Percentiles rank a stretch among this genome's conserved stretches.
Conservation (phyloP, 2,888 invertebrate species). For the Plebejus melissa region DNA sequence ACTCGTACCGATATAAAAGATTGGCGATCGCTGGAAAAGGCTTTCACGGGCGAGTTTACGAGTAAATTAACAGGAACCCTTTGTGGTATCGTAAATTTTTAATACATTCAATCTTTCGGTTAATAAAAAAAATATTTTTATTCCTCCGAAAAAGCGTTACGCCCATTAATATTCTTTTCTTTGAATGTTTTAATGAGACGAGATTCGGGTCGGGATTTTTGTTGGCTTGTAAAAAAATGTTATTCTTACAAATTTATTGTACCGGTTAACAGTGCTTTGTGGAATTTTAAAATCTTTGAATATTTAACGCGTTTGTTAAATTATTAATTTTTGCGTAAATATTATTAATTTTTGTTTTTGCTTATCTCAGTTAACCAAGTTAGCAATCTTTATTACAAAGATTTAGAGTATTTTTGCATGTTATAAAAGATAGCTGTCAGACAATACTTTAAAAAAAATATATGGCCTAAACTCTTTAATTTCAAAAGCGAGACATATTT, state of each 20-base stretch:
- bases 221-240: conserved; percentile 20
- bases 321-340: not conserved
- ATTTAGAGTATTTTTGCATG: too few species aligned
- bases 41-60: conserved; percentile 29
- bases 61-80: conserved; percentile 31
- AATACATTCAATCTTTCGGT: conserved; percentile 29
- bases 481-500: too few species aligned
- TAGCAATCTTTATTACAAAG: too few species aligned
- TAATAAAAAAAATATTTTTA: conserved; percentile 29
- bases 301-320: conserved; percentile 10
- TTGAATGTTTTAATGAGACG: conserved; percentile 23
- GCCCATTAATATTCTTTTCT: conserved; percentile 25
- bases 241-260: conserved; percentile 16
- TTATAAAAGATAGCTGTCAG: too few species aligned
- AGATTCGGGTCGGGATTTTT: conserved; percentile 18
- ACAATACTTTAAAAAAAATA: too few species aligned
- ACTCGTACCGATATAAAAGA: conserved; percentile 25
- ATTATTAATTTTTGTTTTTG: not conserved
- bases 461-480: too few species aligned
- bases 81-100: conserved; percentile 30
- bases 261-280: conserved; percentile 15
- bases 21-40: conserved; percentile 30
- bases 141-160: conserved; percentile 20
- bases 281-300: conserved; percentile 7
- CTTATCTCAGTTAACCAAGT: not conserved